These are phyloP conservation scores for Pampusana beccarii DNA, from an alignment of 2,113 vertebrate genomes.

Conservation along the genomic window DNA sequence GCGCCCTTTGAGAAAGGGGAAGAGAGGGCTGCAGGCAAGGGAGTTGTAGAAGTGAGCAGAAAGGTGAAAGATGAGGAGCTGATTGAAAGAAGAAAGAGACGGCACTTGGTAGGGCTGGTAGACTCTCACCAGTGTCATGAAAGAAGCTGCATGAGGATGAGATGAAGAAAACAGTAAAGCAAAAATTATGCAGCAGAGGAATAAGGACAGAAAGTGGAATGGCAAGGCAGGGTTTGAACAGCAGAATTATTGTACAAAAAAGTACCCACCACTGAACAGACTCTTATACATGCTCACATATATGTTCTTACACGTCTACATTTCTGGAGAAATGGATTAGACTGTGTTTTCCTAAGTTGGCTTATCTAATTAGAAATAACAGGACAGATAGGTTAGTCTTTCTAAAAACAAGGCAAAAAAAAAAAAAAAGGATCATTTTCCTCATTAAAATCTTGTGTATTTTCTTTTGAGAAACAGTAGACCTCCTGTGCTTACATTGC, in stretches of 20 bases:
- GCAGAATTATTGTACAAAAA: not conserved
- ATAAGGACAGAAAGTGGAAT: not conserved
- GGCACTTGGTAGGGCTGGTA: not conserved
- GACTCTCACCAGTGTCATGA: fast-evolving
- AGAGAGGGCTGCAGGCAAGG: not conserved
- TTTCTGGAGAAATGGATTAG: not conserved
- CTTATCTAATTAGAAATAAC: slow-evolving; percentile 26
- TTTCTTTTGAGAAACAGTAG: not conserved
- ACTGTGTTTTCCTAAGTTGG: not conserved
- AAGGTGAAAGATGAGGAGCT: not conserved
- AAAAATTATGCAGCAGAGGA: not conserved
- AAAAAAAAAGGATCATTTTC: not conserved
- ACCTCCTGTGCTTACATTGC: not conserved
- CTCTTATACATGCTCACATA: no score
- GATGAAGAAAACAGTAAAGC: not conserved
- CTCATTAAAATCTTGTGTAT: not conserved
- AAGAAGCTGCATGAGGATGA: not conserved
- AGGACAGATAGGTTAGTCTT: not conserved
- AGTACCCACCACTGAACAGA: not conserved
- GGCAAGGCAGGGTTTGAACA: not conserved
- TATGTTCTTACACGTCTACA: fast-evolving
- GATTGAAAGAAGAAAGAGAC: not conserved
- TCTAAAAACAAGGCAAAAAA: not conserved
- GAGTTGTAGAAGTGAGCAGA: not conserved
- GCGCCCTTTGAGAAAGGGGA: not conserved